phyloP scores from a whole-genome alignment of 53 echinoderm and acorn worm genomes.

The Hippasteria phrygiana region DNA sequence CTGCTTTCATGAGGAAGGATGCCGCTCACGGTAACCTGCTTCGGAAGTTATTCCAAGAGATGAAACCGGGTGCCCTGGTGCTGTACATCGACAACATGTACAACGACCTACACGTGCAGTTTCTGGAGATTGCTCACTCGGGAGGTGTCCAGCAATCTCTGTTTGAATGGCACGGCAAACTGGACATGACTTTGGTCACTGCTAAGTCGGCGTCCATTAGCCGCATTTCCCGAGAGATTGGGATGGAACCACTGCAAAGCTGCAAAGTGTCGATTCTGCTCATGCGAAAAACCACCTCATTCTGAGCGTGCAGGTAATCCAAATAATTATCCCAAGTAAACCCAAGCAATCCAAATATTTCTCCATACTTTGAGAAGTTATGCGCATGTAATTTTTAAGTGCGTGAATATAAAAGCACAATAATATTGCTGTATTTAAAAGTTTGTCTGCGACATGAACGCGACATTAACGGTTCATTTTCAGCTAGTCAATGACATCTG shows the following conservation, averaged over 20 bases:
- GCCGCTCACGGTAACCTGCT: too few relatives aligned
- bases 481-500: too few relatives aligned
- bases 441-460: too few relatives aligned
- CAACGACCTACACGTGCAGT: neutral
- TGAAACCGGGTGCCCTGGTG: constrained; percentile 27
- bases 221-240: neutral
- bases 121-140: constrained; percentile 10
- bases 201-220: neutral
- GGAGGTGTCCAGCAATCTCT: constrained; percentile 14
- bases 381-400: too few relatives aligned
- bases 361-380: too few relatives aligned
- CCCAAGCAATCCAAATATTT: too few relatives aligned
- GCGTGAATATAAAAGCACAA: too few relatives aligned
- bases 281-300: constrained; percentile 5
- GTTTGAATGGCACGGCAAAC: constrained; percentile 38
- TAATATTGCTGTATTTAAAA: too few relatives aligned
- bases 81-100: constrained; percentile 43
- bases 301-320: neutral
- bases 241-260: constrained; percentile 13
- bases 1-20: too few relatives aligned
- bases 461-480: too few relatives aligned
- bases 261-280: constrained; percentile 26
- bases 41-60: too few relatives aligned
- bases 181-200: neutral
- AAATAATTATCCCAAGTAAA: too few relatives aligned